A percentile compares a stretch with the other conserved stretches of the same genome.
Evolutionary conservation across 2,888 invertebrate genomes (phyloP).

Genomic region (Sesia apiformis): DNA sequence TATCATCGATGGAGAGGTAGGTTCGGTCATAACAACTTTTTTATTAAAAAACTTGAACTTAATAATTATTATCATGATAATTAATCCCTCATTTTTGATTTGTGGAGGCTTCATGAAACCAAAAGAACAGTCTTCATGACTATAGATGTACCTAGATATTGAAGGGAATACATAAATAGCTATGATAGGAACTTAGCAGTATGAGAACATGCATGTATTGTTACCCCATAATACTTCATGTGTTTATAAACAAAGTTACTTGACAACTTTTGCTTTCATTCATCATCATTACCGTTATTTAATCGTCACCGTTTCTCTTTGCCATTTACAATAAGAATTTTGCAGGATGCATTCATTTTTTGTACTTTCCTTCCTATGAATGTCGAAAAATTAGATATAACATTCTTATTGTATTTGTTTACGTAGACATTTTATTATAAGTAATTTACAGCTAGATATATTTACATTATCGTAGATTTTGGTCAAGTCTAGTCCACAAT

Average conservation of each 20-base stretch:
- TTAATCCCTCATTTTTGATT: conserved; percentile 64
- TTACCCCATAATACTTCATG: conserved; percentile 67
- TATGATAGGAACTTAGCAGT: conserved; percentile 46
- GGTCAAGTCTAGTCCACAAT: background rate
- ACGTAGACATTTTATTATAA: background rate
- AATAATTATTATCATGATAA: conserved; percentile 1
- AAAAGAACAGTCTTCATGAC: conserved; percentile 72
- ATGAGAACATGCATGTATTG: conserved; percentile 58
- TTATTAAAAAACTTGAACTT: background rate
- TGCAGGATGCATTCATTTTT: conserved; percentile 17
- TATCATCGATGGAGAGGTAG: conserved; percentile 67
- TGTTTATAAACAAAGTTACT: conserved; percentile 74
- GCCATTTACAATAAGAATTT: conserved; percentile 41
- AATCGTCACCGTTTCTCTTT: conserved; percentile 11
- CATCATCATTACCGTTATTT: conserved; percentile 38
- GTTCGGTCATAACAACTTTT: conserved; percentile 38
- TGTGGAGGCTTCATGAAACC: conserved; percentile 58
- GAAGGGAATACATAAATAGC: conserved; percentile 45
- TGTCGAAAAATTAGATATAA: background rate
- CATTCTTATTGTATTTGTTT: background rate
- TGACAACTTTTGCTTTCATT: conserved; percentile 58
- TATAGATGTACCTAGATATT: conserved; percentile 39
- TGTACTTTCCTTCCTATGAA: conserved; percentile 1
- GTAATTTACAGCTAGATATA: conserved; percentile 19
- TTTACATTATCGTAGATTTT: conserved; percentile 19